These are phyloP conservation scores for Leuciscus waleckii DNA, from an alignment of 2,797 vertebrate species.

Conservation along the genomic window DNA sequence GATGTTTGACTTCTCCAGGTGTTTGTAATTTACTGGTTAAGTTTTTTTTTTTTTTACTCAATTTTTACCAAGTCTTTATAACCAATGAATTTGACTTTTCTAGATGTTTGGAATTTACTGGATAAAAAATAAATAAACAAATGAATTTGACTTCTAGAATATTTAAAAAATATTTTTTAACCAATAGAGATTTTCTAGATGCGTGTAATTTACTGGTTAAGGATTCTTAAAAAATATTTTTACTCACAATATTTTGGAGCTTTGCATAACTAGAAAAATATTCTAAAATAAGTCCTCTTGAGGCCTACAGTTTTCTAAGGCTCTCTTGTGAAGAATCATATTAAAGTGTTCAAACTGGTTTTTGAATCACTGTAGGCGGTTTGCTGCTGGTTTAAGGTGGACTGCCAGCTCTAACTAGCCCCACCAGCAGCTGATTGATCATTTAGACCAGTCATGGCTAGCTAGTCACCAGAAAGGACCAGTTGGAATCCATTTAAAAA, in stretches of 20 bases:
- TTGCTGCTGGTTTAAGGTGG: not conserved
- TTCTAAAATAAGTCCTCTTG: too few species aligned
- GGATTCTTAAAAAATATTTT: not conserved
- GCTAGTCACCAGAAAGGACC: not conserved
- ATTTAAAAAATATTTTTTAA: too few species aligned
- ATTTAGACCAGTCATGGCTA: not conserved
- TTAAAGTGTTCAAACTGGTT: not conserved
- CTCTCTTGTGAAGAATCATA: not conserved
- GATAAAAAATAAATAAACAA: not conserved
- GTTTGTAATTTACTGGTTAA: not conserved
- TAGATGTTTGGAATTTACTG: not conserved
- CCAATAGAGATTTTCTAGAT: too few species aligned
- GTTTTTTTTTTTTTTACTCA: not conserved
- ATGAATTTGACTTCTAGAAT: not conserved
- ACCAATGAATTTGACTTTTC: not conserved
- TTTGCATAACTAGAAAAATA: not conserved
- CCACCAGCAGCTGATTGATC: not conserved
- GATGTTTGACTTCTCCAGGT: not conserved
- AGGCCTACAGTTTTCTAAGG: not conserved
- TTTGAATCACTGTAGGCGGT: not conserved
- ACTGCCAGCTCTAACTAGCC: not conserved
- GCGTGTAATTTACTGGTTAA: too few species aligned
- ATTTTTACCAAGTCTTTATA: not conserved
- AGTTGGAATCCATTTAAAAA: not conserved
- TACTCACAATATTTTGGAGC: not conserved